Percentiles rank a stretch among this genome's conserved stretches.
These are phyloP conservation scores for Saccopteryx leptura DNA, from an alignment of 2,113 vertebrate genomes.

Conservation along the genomic window DNA sequence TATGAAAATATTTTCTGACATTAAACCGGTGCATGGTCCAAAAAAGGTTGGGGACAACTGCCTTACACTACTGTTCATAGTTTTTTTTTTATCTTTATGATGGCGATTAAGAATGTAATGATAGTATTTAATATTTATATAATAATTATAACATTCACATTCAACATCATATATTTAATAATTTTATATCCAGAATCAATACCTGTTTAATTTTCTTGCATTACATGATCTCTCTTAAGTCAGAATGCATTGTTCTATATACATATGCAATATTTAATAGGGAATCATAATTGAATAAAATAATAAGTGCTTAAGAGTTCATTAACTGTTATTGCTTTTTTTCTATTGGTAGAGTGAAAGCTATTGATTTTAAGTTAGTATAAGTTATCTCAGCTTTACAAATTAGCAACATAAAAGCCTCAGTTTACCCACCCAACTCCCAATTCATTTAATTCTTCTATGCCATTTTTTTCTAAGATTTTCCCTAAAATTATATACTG, in stretches of 20 bases:
- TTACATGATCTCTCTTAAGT: neutral
- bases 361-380: constrained; percentile 20
- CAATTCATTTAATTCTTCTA: constrained; percentile 18
- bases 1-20: too few species aligned
- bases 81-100: neutral
- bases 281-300: neutral
- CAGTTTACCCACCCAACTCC: neutral
- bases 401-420: neutral
- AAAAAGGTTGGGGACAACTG: too few species aligned
- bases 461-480: neutral
- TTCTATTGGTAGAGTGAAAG: neutral
- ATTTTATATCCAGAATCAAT: neutral
- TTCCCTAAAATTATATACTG: neutral
- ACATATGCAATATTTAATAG: neutral
- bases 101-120: neutral
- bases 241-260: neutral
- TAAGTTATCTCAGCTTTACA: neutral
- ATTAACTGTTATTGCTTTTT: neutral
- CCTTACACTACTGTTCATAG: neutral
- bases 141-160: neutral
- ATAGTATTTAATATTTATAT: neutral
- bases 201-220: neutral
- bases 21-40: too few species aligned
- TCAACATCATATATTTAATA: neutral
- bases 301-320: neutral